Base-by-base conservation (phyloP, 2,888 invertebrate species). In the Fragum fragum region DNA sequence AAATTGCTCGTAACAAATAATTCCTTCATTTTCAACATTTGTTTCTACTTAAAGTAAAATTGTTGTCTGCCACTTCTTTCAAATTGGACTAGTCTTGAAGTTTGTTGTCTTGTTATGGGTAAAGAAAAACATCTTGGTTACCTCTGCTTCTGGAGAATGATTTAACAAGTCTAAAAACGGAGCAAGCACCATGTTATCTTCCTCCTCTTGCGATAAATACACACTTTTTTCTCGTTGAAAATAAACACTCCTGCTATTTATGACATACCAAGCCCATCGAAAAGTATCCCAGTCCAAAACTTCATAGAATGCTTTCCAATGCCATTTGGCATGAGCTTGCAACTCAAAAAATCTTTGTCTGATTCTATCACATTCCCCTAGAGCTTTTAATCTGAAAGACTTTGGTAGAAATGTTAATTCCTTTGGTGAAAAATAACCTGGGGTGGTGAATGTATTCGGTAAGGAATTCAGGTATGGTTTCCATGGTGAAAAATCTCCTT, bases 151-250 rank as follows among this genome's bases (percentile, higher is more conserved):
- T 47, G 89, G 95, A 75, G 97, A 96, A 93, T 98, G 98, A 95
- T 98, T 98, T 84, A 98, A 97, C 95, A 98, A 96, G 94, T 98
- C 98, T 80, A 98, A 95, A 93, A 97, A 97, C 0, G 98, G 98
- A 83, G 97, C 98, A 69, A 98, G 94, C 6, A 98, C 98, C 94
- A 95, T 94, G 78, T 93, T 88, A 74, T 93, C 93, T 59, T 93
- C 93, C 52, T 76, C 75, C 7, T 74, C 79, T 3, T 79, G 74
- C 53, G 76, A 47, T 16, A 88, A 39, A 53, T 96, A 96, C 87
- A 95, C 95, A 73, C 76, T 81, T 18, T 42, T 55, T 81, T 94
- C 92, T 53, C 96, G 93, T 91, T 96, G 96, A 89, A 97, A 95
- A 94, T 96, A 98, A 23, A 98, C 97, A 91, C 97, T 97, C 92